These are phyloP conservation scores for Cololabis saira DNA, from an alignment of 2,113 vertebrate species.

Conservation along the genomic window DNA sequence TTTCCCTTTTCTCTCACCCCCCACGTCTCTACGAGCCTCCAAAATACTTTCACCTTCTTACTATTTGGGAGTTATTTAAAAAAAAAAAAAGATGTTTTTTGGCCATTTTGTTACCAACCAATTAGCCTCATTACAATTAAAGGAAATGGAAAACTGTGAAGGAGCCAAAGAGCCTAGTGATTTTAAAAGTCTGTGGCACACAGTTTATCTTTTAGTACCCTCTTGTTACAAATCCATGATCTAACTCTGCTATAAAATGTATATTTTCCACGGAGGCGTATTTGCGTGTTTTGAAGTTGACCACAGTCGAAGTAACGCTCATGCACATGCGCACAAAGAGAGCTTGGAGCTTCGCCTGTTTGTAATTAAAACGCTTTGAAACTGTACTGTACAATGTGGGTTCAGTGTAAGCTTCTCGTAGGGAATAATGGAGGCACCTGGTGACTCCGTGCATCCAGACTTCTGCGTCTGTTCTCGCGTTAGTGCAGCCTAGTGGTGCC, in stretches of 20 bases:
- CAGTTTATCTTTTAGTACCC: conserved; percentile 69
- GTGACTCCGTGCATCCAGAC: conserved; percentile 49
- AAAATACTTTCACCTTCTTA: conserved; percentile 46
- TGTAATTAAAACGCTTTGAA: conserved; percentile 47
- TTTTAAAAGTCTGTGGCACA: conserved; percentile 70
- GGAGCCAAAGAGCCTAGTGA: conserved; percentile 71
- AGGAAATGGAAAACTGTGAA: conserved; percentile 75
- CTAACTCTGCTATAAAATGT: conserved; percentile 72
- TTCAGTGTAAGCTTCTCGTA: conserved; percentile 29
- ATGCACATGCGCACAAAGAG: neutral
- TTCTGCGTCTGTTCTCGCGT: conserved; percentile 50
- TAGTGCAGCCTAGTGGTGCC: conserved; percentile 59
- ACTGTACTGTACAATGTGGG: conserved; percentile 6
- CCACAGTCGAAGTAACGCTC: conserved; percentile 31
- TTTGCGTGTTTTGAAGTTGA: conserved; percentile 43
- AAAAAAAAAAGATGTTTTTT: conserved; percentile 63
- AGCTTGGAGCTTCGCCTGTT: conserved; percentile 32
- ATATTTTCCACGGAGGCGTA: conserved; percentile 61
- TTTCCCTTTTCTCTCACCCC: neutral
- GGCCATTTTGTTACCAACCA: conserved; percentile 72
- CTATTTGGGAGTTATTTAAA: conserved; percentile 58
- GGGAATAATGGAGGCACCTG: conserved; percentile 51
- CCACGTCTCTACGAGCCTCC: conserved; percentile 9
- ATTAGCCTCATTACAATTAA: conserved; percentile 70
- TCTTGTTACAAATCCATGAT: conserved; percentile 67